Base-by-base conservation (phyloP, 2,113 vertebrate genomes). In the Mola mola region DNA sequence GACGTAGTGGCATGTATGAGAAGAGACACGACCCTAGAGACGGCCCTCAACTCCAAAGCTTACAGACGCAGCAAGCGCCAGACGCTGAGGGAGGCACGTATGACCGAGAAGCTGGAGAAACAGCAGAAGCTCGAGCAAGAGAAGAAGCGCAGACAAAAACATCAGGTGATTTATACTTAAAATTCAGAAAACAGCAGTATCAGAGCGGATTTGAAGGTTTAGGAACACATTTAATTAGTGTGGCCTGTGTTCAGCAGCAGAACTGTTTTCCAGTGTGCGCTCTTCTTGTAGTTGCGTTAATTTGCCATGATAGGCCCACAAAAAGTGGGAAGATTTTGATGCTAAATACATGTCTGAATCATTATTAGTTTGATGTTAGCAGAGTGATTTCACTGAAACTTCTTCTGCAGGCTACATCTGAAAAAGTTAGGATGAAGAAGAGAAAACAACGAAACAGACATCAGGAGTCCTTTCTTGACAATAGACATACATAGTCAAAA, bases 101-200 rank as follows among this genome's bases (percentile, higher is more conserved):
- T 98, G 96, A 99, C 97, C 0, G 97, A 99, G 86, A 99, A 99
- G 41, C 92, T 99, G 66, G 97, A 99, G 85, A 99, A 99, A 61
- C 97, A 99, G 84, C 97, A 99, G 91, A 99, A 99, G 90, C 96
- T 98, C 0, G 97, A 99, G 37, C 97, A 98, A 74, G 97, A 99
- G 69, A 93, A 96, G 69, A 99, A 98, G 43, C 95, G 97, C 2
- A 82, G 96, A n/a, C 97, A 99, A 86, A 99, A 98, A 67, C 97
- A 99, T 74, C 97, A 99, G 96, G 97, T 98, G 58, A 60, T 5
- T 6, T 2, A 20, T 16, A 3, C 8, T 11, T 2, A 3, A 48
- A 13, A 24, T 15, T 34, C 13, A 50, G 26, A 17, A 43, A 20
- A 10, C 16, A 25, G 34, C 29, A 8, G 8, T 16, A 22, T 31